Base-by-base conservation (phyloP, 2,113 vertebrate species). In the Chionodraco myersi region DNA sequence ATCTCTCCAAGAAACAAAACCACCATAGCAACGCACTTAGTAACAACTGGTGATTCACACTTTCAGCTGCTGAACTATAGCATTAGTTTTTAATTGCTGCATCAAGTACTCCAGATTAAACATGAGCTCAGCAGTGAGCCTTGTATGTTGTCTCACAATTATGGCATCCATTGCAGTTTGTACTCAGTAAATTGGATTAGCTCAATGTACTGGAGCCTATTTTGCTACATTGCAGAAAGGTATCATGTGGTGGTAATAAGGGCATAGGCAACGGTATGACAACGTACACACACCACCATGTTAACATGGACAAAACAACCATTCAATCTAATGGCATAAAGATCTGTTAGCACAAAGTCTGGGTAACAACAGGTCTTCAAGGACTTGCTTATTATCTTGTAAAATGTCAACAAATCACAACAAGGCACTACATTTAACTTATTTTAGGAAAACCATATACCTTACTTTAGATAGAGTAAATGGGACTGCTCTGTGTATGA, bases 161-260 rank as follows among this genome's bases (percentile, higher is more conserved):
- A 11, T 11, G 2, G 26, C 15, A 5, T 14, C 65, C 15, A 58
- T 71, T 15, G 16, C 44, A 18, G 54, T 71, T 67, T 67, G 49
- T 36, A 1, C 1, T 47, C 23, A 26, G 12, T n/a, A 47, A 63
- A 54, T 54, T 44, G 1, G 12, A 56, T 70, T 2, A 34, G 10
- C 34, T 72, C 23, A 59, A 9, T 59, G 10, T 26, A 16, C 30
- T 15, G 26, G 45, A 51, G 15, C 14, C 56, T 18, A 30, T 56
- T 60, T 61, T 68, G 6, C 49, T 23, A 41, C 62, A 71, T 21
- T 34, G 36, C 30, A 69, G 47, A 51, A 18, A 16, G 10, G 5
- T 8, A 69, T 41, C 8, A 44, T 41, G 51, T 23, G 18, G 21
- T 64, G 68, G 60, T 47, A 79, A 65, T 52, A 51, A 30, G 61